Evolutionary conservation across 1,140 invertebrate species (phyloP).

Genomic region (Scaptomyza montana): DNA sequence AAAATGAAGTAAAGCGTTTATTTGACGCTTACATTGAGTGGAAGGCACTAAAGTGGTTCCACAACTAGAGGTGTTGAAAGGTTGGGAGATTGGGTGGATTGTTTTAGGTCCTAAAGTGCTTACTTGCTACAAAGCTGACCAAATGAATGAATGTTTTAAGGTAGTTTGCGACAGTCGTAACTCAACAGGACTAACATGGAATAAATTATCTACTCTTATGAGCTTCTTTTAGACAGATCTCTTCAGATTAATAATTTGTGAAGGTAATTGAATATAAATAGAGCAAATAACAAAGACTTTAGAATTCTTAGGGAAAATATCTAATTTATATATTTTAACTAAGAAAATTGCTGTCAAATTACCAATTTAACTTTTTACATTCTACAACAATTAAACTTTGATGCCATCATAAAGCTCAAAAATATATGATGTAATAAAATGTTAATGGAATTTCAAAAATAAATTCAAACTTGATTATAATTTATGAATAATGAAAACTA

Average conservation of each 20-base stretch:
- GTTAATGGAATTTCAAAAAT: conserved; percentile 51
- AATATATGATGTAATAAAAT: conserved; percentile 45
- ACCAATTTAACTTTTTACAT: not conserved
- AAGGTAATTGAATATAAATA: not conserved
- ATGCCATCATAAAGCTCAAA: conserved; percentile 27
- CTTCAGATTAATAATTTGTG: not conserved
- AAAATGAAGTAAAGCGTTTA: conserved; percentile 62
- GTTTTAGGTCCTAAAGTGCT: conserved; percentile 23
- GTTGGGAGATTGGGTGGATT: conserved; percentile 9
- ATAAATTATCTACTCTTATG: not conserved
- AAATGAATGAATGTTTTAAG: not conserved
- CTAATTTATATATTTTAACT: too few species aligned
- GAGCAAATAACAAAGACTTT: too few species aligned
- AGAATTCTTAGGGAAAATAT: too few species aligned
- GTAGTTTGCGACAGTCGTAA: conserved; percentile 1
- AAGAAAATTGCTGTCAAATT: not conserved
- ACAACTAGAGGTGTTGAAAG: conserved; percentile 50
- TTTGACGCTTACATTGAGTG: conserved; percentile 75
- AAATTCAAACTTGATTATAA: conserved; percentile 50
- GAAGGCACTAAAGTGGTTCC: conserved; percentile 57
- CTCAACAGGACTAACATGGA: conserved; percentile 2
- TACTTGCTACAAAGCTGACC: conserved; percentile 16
- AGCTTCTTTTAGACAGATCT: too few species aligned
- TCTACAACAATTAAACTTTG: not conserved
- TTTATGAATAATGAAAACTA: conserved; percentile 38